A percentile compares a stretch with the other conserved stretches of the same genome.
phyloP scores from a whole-genome alignment of 1,140 invertebrate genomes.

The Orius insidiosus region DNA sequence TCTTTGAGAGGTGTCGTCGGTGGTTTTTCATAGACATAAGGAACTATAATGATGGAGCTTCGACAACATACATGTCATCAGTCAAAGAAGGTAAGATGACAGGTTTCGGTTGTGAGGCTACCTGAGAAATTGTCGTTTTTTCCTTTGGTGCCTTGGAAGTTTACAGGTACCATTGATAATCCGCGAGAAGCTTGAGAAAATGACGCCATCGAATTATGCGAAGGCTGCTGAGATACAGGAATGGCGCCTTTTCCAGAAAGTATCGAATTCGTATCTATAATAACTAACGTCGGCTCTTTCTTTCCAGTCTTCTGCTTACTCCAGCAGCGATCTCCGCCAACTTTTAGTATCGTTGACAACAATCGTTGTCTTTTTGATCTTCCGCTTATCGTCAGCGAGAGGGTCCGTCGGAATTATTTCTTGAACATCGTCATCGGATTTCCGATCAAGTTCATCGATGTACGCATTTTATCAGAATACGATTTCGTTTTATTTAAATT shows the following conservation, averaged over 20 bases:
- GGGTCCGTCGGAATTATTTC: conserved; percentile 33
- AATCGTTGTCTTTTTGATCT: conserved; percentile 37
- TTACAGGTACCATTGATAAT: conserved; percentile 8
- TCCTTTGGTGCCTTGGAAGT: conserved; percentile 8
- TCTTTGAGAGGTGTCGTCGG: conserved; percentile 58
- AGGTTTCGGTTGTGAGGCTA: conserved; percentile 28
- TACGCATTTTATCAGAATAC: conserved; percentile 43
- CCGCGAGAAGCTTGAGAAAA: not conserved
- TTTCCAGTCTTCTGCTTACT: conserved; percentile 32
- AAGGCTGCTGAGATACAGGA: conserved; percentile 29
- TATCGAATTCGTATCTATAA: conserved; percentile 60
- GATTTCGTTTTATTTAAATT: conserved; percentile 41
- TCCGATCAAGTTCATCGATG: conserved; percentile 23
- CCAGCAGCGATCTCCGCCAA: conserved; percentile 48
- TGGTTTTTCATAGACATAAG: conserved; percentile 81
- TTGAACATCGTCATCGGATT: conserved; percentile 25
- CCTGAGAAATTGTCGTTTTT: conserved; percentile 17
- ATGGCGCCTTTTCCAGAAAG: conserved; percentile 41
- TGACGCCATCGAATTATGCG: conserved; percentile 10
- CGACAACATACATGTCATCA: conserved; percentile 78
- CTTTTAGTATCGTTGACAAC: conserved; percentile 54
- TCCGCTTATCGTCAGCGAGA: conserved; percentile 32
- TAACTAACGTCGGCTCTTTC: conserved; percentile 57
- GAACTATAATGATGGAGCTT: conserved; percentile 78
- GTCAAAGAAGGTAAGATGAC: conserved; percentile 57